Evolutionary conservation across 2,888 invertebrate species (phyloP).

Genomic region (Lasioglossum malachurum): DNA sequence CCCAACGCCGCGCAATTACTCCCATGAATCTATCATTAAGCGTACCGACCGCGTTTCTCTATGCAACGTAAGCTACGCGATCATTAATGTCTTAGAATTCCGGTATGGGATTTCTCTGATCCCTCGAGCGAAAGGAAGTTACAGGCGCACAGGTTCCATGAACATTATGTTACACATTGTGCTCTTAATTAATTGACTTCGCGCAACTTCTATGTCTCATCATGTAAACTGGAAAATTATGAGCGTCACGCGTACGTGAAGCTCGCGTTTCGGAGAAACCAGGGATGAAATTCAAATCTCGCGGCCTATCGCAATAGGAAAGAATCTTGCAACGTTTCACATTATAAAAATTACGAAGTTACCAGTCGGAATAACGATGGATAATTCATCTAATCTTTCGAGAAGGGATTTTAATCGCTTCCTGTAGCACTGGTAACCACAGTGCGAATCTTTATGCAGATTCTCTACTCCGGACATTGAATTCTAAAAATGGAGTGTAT

Average conservation of each 20-base stretch:
- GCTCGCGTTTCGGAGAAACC: not conserved
- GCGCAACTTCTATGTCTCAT: not conserved
- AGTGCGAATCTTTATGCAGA: not conserved
- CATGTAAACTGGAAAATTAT: slow-evolving; percentile 2
- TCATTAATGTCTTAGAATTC: not conserved
- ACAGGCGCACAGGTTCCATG: not conserved
- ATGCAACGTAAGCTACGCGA: not conserved
- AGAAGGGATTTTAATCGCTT: not conserved
- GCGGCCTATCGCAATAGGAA: not conserved
- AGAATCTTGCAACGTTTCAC: not conserved
- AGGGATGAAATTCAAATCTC: not conserved
- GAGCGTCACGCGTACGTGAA: slow-evolving; percentile 1
- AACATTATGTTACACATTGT: slow-evolving; percentile 4
- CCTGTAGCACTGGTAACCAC: not conserved
- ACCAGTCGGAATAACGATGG: not conserved
- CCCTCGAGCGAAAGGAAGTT: not conserved
- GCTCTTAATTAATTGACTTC: slow-evolving; percentile 4
- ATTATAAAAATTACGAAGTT: not conserved
- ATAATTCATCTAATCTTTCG: not conserved
- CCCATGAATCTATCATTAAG: not conserved
- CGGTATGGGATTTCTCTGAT: not conserved
- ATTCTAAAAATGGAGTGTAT: not conserved
- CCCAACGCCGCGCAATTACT: not conserved
- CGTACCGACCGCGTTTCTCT: not conserved
- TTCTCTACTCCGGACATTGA: not conserved